Evolutionary conservation across 2,888 invertebrate species (phyloP).

Genomic region (Hedya salicella): DNA sequence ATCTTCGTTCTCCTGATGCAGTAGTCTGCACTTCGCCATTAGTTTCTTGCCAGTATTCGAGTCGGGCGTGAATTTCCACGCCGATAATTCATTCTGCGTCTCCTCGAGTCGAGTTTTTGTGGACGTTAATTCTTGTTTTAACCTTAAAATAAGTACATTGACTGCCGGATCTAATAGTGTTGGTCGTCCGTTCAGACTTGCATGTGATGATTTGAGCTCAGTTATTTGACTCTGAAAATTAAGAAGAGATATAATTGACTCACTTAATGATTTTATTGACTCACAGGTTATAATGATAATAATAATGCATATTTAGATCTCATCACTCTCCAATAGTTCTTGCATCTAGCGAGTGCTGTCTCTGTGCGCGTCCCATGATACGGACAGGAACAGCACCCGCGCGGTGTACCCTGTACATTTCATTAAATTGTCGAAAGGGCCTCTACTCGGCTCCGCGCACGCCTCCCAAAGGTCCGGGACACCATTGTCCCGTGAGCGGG

Average conservation of each 20-base stretch:
- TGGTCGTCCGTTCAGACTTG: constrained; percentile 90
- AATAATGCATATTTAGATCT: too few species aligned
- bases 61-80: constrained; percentile 99
- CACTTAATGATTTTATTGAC: too few species aligned
- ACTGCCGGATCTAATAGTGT: constrained; percentile 96
- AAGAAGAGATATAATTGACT: not conserved
- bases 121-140: constrained; percentile 95
- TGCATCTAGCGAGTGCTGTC: too few species aligned
- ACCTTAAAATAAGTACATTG: constrained; percentile 95
- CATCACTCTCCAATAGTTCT: too few species aligned
- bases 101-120: constrained; percentile 97
- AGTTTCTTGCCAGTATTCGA: constrained; percentile 98
- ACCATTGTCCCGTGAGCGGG: too few species aligned
- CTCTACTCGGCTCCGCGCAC: too few species aligned
- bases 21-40: constrained; percentile 97
- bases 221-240: constrained; percentile 93
- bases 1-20: constrained; percentile 99
- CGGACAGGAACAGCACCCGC: too few species aligned
- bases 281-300: too few species aligned
- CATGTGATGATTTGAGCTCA: constrained; percentile 95
- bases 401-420: too few species aligned
- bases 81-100: constrained; percentile 98
- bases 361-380: too few species aligned
- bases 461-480: too few species aligned
- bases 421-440: too few species aligned